Base-by-base conservation (phyloP, 2,113 vertebrate genomes). In the Aegithalos caudatus region DNA sequence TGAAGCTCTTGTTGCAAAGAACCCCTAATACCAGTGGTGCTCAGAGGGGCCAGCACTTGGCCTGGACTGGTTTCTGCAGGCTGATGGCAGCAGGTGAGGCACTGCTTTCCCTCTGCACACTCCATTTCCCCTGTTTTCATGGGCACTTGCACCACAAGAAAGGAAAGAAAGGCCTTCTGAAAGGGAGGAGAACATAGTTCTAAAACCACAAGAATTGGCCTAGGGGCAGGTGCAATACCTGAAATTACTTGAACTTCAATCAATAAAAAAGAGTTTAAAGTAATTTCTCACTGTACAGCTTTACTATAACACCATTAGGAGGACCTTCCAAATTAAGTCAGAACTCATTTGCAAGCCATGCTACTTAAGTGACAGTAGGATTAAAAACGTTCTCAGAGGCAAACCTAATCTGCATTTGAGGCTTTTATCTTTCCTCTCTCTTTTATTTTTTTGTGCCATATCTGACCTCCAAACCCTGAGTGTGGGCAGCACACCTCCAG, bases 221-320 rank as follows among this genome's bases (percentile, higher is more conserved):
- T 21, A 29, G 29, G 38, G 95, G 89, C 62, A 94, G 57, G 58
- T 73, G n/a, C 57, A 95, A 93, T 92, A 84, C 42, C 82, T 70
- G 45, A 94, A 92, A 88, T 95, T 50, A 84, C 85, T 80, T 88
- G 61, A 95, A 83, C 85, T 87, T 79, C 45, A 88, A 70, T 89
- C 89, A 88, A 91, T 95, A 81, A 94, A 95, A 96, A 86, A 94
- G 84, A 84, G 87, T 91, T 95, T 94, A 93, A 91, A 93, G 73
- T 64, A 81, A 94, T 95, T 94, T 94, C 61, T 93, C 69, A 27
- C 57, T 90, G 74, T 79, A 67, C 17, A 82, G 57, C 85, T 92
- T 73, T 67, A 81, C 89, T 91, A 28, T 47, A 92, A 64, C 38
- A 90, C 53, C 53, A 87, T 87, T 85, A 64, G 27, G 65, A 40